A percentile compares a stretch with the other conserved stretches of the same genome.
Conservation (phyloP, 2,888 invertebrate genomes). For the Callimorpha dominula region DNA sequence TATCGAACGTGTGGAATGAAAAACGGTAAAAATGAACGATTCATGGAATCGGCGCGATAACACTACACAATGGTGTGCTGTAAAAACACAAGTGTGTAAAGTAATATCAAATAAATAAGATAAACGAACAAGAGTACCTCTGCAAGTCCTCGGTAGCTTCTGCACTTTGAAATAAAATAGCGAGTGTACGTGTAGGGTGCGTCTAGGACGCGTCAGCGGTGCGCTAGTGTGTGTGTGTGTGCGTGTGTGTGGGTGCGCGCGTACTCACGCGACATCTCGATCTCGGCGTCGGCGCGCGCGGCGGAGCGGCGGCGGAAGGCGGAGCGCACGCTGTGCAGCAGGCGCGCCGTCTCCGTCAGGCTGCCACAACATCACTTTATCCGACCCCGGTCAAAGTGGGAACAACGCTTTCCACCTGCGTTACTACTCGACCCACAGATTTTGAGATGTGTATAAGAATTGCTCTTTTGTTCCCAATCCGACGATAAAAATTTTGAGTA, state of each 20-base stretch:
- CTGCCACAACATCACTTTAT: slow-evolving; percentile 87
- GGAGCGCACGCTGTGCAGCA: slow-evolving; percentile 97
- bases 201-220: slow-evolving; percentile 62
- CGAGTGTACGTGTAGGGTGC: slow-evolving; percentile 56
- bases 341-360: slow-evolving; percentile 98
- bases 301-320: slow-evolving; percentile 94
- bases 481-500: slow-evolving; percentile 25
- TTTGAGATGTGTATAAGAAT: not conserved
- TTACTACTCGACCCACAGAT: not conserved
- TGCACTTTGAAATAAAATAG: slow-evolving; percentile 41
- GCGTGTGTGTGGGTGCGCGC: slow-evolving; percentile 27
- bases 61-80: slow-evolving; percentile 40
- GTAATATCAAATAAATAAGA: slow-evolving; percentile 31
- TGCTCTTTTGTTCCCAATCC: slow-evolving; percentile 36
- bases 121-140: slow-evolving; percentile 37
- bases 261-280: slow-evolving; percentile 97
- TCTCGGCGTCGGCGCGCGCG: slow-evolving; percentile 93
- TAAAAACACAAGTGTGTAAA: slow-evolving; percentile 45
- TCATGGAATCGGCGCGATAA: slow-evolving; percentile 39
- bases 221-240: slow-evolving; percentile 42
- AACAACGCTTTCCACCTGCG: slow-evolving; percentile 23
- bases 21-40: slow-evolving; percentile 40
- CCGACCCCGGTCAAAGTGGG: slow-evolving; percentile 35
- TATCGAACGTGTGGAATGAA: slow-evolving; percentile 29
- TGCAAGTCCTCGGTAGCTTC: slow-evolving; percentile 37